Evolutionary conservation across 2,797 vertebrate genomes (phyloP).

Genomic region (Rachycentron canadum): DNA sequence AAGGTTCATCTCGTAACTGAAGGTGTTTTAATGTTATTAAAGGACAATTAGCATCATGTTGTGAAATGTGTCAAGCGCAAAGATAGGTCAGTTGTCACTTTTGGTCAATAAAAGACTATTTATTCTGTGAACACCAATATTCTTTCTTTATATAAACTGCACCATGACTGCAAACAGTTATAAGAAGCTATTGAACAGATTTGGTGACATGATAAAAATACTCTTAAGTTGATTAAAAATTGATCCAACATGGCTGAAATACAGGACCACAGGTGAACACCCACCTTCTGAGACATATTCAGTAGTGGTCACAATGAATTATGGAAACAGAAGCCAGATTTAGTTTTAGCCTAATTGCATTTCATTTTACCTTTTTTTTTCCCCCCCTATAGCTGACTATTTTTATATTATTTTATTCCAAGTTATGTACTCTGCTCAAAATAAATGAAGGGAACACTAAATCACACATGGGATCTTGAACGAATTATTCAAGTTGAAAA

Average conservation of each 20-base stretch:
- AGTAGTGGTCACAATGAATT: not conserved
- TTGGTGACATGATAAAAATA: not conserved
- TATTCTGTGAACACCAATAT: constrained; percentile 50
- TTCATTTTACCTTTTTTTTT: not conserved
- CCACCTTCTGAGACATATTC: not conserved
- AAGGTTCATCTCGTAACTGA: constrained; percentile 5
- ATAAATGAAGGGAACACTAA: no score
- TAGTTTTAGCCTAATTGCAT: not conserved
- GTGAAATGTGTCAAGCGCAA: constrained; percentile 20
- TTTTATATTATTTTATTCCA: not conserved
- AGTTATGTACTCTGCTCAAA: no score
- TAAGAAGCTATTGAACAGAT: not conserved
- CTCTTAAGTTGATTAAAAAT: not conserved
- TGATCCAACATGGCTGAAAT: not conserved
- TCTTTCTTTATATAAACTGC: not conserved
- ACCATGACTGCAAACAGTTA: not conserved
- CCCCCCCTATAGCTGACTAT: not conserved
- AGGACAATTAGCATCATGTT: constrained; percentile 9
- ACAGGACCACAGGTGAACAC: not conserved
- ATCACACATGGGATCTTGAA: no score
- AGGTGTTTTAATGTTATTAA: constrained; percentile 24
- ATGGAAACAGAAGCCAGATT: not conserved
- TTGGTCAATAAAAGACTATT: constrained; percentile 46
- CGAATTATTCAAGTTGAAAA: no score
- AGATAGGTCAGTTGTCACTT: constrained; percentile 21